Evolutionary conservation across 2,113 vertebrate genomes (phyloP).

Genomic region (Chiloscyllium plagiosum): DNA sequence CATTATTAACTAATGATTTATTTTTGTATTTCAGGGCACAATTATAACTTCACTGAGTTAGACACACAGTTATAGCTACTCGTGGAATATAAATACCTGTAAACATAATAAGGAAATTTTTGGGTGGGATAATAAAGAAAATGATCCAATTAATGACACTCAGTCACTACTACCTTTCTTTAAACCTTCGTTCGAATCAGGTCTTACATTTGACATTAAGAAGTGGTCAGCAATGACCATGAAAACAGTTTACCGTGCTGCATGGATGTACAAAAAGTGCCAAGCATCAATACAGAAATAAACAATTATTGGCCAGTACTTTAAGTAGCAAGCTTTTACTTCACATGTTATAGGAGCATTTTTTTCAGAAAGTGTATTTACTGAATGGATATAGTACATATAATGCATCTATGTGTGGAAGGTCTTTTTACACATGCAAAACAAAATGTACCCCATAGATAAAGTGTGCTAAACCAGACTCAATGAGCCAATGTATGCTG

Average conservation of each 20-base stretch:
- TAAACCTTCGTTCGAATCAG: not conserved
- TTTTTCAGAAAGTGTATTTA: too few relatives aligned
- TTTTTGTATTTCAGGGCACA: not conserved
- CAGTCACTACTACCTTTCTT: not conserved
- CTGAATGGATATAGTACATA: not conserved
- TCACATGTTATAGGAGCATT: not conserved
- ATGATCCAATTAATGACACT: not conserved
- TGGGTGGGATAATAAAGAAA: not conserved
- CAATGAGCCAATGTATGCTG: not conserved
- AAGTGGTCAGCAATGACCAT: not conserved
- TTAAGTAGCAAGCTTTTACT: not conserved
- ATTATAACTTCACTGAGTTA: not conserved
- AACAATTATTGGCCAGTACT: not conserved
- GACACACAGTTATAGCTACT: too few relatives aligned
- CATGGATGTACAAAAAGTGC: not conserved
- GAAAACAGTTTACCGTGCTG: not conserved
- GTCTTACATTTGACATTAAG: not conserved
- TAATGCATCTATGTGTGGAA: not conserved
- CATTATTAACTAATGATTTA: not conserved
- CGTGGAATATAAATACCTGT: not conserved
- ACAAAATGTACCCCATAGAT: not conserved
- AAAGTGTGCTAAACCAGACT: not conserved
- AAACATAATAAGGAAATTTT: not conserved
- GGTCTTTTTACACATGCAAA: not conserved
- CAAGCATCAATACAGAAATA: not conserved